These are phyloP conservation scores for Chloroceryle inda DNA, from an alignment of 2,797 vertebrate genomes.

Conservation along the genomic window DNA sequence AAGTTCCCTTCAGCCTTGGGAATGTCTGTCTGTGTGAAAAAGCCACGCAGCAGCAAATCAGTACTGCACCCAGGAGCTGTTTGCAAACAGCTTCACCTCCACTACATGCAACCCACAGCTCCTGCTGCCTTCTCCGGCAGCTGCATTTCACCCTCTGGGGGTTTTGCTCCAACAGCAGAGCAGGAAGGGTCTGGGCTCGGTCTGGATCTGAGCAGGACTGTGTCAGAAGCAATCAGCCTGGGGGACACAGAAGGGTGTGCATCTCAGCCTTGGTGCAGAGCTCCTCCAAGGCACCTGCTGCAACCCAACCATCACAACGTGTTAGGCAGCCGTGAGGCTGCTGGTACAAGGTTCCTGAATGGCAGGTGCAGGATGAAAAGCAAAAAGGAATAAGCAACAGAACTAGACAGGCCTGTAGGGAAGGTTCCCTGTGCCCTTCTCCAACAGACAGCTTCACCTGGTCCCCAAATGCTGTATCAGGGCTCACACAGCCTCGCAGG, in stretches of 20 bases:
- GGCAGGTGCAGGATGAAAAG: not conserved
- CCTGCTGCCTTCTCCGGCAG: not conserved
- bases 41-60: accelerated
- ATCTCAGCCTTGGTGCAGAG: not conserved
- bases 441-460: not conserved
- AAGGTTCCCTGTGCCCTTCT: not conserved
- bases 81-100: not conserved
- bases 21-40: accelerated
- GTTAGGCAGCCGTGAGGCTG: not conserved
- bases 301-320: not conserved
- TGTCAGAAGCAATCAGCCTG: not conserved
- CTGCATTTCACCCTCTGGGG: not conserved
- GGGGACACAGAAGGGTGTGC: not conserved
- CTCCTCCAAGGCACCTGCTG: not conserved
- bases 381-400: not conserved
- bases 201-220: not conserved
- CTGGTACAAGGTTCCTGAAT: not conserved
- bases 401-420: not conserved
- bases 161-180: not conserved
- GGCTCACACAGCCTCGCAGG: not conserved
- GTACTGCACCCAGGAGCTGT: not conserved
- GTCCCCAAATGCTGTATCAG: not conserved
- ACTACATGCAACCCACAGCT: not conserved
- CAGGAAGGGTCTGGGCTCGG: not conserved
- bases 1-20: not conserved